Base-by-base conservation (phyloP, 2,888 invertebrate species). In the Sceliomorpha sp. region DNA sequence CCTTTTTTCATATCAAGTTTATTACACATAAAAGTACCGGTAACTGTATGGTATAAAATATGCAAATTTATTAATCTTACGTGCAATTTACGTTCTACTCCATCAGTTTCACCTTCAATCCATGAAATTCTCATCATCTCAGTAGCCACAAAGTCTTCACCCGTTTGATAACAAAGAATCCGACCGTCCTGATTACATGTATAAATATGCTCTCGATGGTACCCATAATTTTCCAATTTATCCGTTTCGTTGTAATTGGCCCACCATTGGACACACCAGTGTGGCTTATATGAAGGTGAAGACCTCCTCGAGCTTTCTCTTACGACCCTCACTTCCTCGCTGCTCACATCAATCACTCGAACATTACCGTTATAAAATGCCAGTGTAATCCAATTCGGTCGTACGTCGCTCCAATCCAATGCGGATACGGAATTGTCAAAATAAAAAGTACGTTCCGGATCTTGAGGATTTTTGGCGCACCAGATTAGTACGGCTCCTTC, bases 331-430 rank as follows among this genome's bases (percentile, higher is more conserved):
- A 90, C 80, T 0, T 89, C 78, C 60, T 91, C 90, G 0, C 89
- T 89, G 0, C 93, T 92, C 1, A 95, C 91, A 76, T 96, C 94
- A 29, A 94, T 86, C n/a, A 96, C 90, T 48, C 91, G 88, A 0
- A 96, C 89, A 9, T 90, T 89, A 0, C 96, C 96, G 81, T 94
- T 92, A 75, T 93, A 91, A 72, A 95, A 93, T 0, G 95, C 95
- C 51, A 94, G 90, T 0, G 94, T 95, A 12, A 96, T 82, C 77
- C 94, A 90, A 84, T 94, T 94, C 0, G 96, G 93, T 58, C 91
- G 91, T 32, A 87, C 89, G 0, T 88, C 89, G 0, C 95, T 94
- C 89, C 96, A 96, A 32, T 92, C 90, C 0, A 95, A 86, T 0
- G 92, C 90, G 0, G 94, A 93, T 0, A 95, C 91, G 0, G 94